Evolutionary conservation across 2,888 invertebrate species (phyloP), one percentile per base, ranked within the genome.

Genomic region (Clusia tigrina): DNA sequence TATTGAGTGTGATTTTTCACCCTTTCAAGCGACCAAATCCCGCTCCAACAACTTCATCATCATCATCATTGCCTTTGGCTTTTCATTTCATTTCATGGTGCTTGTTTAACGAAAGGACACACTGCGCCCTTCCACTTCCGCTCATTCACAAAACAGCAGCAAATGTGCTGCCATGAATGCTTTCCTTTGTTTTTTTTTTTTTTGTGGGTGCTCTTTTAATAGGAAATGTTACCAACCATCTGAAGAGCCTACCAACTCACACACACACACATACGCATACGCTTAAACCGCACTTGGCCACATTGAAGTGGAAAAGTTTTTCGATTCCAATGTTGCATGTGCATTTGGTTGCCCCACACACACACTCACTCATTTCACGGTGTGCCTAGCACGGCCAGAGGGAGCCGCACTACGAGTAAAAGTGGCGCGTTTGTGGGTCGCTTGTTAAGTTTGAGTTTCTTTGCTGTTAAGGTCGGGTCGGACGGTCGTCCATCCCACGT

Each of bases 201-300:
- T 6, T n/a, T n/a, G n/a, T n/a, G n/a, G n/a, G n/a, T n/a, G n/a
- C n/a, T n/a, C n/a, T n/a, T n/a, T n/a, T n/a, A 3, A 58, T 18
- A 26, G 37, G 20, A 52, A 52, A 52, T 42, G 60, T 42, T 37
- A 17, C 32, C 26, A 37, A 25, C 37, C 37, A 54, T 60, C 54
- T 54, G 54, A 58, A 58, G 54, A 37, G 62, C 18, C 54, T 46
- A 15, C 25, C 23, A 37, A 38, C 22, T 20, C 48, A 38, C 42
- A 62, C 26, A n/a, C 25, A 42, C 23, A 55, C 51, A 51, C 42
- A 37, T 38, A 53, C 18, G n/a, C 42, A 54, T 26, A 54, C 20
- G 22, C 42, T 48, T 48, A 3, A 10, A n/a, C n/a, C 9, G n/a
- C 42, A 42, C 42, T 42, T 42, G n/a, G 3, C 42, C 42, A 22